Evolutionary conservation across 2,888 invertebrate species (phyloP), one percentile per base, ranked within the genome.

Genomic region (Hetaerina titia): DNA sequence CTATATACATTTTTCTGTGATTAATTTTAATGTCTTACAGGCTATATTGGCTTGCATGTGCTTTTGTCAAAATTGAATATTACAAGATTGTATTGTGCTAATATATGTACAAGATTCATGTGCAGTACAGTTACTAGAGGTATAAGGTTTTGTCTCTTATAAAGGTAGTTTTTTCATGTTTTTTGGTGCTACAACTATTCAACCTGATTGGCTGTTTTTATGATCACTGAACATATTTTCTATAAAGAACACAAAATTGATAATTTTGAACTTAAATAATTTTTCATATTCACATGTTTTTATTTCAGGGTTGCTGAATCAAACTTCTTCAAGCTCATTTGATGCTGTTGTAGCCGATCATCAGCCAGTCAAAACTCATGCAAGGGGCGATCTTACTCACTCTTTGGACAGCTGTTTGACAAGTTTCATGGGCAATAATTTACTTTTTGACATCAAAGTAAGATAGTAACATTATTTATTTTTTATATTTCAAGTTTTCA

Each of bases 391-490:
- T 25, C 89, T 92, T 64, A 89, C 64, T 56, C 90, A 95, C 22
- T 95, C 95, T 22, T n/a, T 95, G 81, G 95, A 95, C n/a, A 98
- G 97, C 96, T 98, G 98, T 89, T 98, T 97, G 96, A 97, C 97
- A 8, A 98, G 98, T 96, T 98, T 98, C 96, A 97, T 98, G 96
- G 98, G 98, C 95, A 97, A 95, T 88, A 97, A 97, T 95, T 96
- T 98, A 96, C 97, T 98, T 58, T 98, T 98, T 96, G 97, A 96
- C 95, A 96, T 97, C 89, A 95, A 96, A 96, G 97, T 97, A 96
- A 96, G 95, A 95, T 89, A 94, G 81, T 19, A 60, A 56, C 88
- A 87, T 94, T 81, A 57, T 94, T 90, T 58, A 45, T 45, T 94
- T 17, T 94, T 90, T 88, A 45, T 19, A 57, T n/a, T 13, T 13